These are phyloP conservation scores for Pantherophis guttatus DNA, from an alignment of 2,113 vertebrate genomes.

Conservation along the genomic window DNA sequence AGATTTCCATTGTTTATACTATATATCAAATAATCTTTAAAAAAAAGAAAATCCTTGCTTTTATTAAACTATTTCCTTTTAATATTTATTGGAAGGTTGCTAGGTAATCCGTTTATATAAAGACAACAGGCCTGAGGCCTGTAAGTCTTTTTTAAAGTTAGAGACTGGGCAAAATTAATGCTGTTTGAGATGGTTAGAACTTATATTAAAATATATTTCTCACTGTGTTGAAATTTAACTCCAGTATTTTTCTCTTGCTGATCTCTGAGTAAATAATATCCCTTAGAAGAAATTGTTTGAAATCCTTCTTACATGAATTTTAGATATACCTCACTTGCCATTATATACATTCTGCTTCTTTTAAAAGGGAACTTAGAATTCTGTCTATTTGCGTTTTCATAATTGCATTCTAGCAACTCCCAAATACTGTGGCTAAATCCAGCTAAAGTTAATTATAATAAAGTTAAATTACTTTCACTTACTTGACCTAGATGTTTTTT, in stretches of 20 bases:
- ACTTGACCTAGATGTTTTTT: not conserved
- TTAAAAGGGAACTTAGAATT: not conserved
- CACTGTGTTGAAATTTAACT: not conserved
- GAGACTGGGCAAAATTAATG: not conserved
- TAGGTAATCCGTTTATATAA: constrained; percentile 5
- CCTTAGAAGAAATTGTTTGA: not conserved
- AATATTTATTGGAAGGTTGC: constrained; percentile 10
- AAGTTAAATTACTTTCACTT: not conserved
- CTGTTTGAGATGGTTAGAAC: not conserved
- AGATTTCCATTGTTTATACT: not conserved
- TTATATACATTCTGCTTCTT: not conserved
- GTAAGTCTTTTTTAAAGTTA: not conserved
- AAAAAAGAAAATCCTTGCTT: not conserved
- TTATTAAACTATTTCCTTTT: not conserved
- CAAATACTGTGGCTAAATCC: not conserved
- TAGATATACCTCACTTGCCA: not conserved
- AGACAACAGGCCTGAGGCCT: too few species aligned
- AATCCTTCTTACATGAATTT: not conserved
- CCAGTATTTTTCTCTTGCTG: not conserved
- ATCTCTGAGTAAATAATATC: not conserved
- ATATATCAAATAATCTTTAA: not conserved
- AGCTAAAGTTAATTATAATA: not conserved
- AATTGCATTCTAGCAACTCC: not conserved
- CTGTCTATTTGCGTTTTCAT: not conserved
- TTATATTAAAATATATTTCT: not conserved